A percentile compares a stretch with the other conserved stretches of the same genome.
Conservation (phyloP, 2,888 invertebrate genomes). For the Pandemis cinnamomeana region DNA sequence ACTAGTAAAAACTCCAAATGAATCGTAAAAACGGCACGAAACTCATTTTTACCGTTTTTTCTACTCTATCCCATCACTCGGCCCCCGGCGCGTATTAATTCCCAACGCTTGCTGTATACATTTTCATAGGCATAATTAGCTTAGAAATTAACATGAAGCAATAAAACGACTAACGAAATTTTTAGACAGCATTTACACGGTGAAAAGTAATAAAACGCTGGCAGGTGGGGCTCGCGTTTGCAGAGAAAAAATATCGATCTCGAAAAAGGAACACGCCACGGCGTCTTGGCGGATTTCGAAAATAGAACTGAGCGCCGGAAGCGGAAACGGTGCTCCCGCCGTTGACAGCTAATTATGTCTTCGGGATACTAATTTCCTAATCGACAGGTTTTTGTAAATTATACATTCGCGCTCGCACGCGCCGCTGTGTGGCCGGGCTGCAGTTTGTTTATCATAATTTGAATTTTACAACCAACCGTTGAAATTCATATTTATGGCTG, state of each 20-base stretch:
- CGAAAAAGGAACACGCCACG: conserved; percentile 51
- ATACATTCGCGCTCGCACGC: conserved; percentile 48
- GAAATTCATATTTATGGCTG: conserved; percentile 74
- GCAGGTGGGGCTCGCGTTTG: conserved; percentile 66
- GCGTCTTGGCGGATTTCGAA: conserved; percentile 72
- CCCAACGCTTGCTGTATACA: conserved; percentile 76
- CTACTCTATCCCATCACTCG: conserved; percentile 57
- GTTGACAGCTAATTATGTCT: conserved; percentile 83
- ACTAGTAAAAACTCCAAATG: conserved; percentile 68
- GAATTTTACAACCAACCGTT: conserved; percentile 74
- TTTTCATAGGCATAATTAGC: conserved; percentile 83
- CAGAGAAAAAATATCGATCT: conserved; percentile 52
- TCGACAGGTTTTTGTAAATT: conserved; percentile 75
- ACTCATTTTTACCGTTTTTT: conserved; percentile 63
- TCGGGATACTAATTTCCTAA: conserved; percentile 75
- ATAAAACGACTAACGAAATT: conserved; percentile 82
- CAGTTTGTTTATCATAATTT: conserved; percentile 74
- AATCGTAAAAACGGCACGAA: conserved; percentile 74
- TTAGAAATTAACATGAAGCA: conserved; percentile 83
- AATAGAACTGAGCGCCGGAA: conserved; percentile 80
- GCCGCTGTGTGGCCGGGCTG: conserved; percentile 49
- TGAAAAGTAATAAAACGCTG: conserved; percentile 68
- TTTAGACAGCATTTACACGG: conserved; percentile 78
- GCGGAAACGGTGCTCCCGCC: conserved; percentile 76
- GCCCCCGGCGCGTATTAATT: conserved; percentile 79